A percentile compares a stretch with the other conserved stretches of the same genome.
These are phyloP conservation scores for Hypomecis atomaria DNA, from an alignment of 2,888 invertebrate genomes.

Conservation along the genomic window DNA sequence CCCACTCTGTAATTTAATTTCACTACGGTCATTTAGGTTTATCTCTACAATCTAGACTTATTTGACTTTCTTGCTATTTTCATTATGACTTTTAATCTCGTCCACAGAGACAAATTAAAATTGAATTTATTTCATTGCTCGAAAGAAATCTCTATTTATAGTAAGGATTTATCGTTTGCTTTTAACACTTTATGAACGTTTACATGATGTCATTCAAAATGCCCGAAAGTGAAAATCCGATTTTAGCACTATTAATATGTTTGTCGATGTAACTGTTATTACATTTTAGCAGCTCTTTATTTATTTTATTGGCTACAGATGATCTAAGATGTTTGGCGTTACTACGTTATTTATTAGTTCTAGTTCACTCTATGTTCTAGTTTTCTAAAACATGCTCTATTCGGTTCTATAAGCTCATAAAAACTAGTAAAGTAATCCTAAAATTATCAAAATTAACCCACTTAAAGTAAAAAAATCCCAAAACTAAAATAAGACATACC, in stretches of 20 bases:
- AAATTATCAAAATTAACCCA: no score
- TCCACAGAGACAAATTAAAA: no score
- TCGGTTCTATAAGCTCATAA: background rate
- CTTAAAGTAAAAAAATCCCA: no score
- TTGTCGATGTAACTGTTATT: conserved; percentile 1
- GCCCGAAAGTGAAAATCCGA: background rate
- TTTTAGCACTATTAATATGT: conserved; percentile 8
- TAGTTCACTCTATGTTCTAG: conserved; percentile 1
- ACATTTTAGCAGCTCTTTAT: conserved; percentile 4
- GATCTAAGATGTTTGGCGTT: conserved; percentile 12
- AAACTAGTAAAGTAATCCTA: background rate
- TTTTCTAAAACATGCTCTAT: background rate
- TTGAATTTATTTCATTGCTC: no score
- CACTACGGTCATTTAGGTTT: no score
- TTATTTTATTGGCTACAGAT: conserved; percentile 15
- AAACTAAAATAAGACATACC: no score
- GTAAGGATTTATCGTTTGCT: no score
- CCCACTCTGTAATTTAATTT: no score
- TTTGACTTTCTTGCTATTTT: no score
- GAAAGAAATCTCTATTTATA: no score
- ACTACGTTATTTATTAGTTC: conserved; percentile 6
- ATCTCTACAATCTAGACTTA: no score
- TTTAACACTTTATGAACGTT: background rate
- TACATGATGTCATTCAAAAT: conserved; percentile 4
- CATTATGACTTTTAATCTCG: no score